Base-by-base conservation (phyloP, 2,113 vertebrate genomes). In the Ammospiza nelsoni region DNA sequence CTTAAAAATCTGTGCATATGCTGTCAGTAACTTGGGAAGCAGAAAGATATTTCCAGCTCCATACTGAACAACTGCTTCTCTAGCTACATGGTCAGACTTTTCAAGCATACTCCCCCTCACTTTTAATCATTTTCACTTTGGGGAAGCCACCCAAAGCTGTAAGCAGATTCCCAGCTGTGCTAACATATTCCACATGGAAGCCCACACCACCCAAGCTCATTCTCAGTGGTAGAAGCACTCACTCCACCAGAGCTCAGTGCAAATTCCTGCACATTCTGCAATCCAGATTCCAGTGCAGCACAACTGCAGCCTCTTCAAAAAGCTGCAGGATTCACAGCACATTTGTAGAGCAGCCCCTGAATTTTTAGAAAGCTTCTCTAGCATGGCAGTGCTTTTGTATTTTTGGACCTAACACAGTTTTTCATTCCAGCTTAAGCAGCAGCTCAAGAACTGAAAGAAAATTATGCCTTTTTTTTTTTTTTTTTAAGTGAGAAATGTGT, bases 381-480 rank as follows among this genome's bases (percentile, higher is more conserved):
- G 74, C 25, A 54, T 1, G 9, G 52, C 82, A 67, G 35, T 12
- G 48, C 59, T 55, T 74, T 29, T 74, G 39, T 15, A 29, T 44
- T 90, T 92, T 87, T 84, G 68, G 61, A 92, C 48, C 48, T 11
- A 86, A 25, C 3, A 10, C 39, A 83, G 35, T 48, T 88, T 81
- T 74, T 48, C 11, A 87, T 94, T 93, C 86, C 52, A 69, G 92
- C 89, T 93, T 41, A 89, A 95, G 57, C 82, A 95, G 78, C 81
- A 78, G 84, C 39, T 71, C 65, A 94, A 89, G 80, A 90, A 54
- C 59, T 73, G 55, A 52, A 90, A 85, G 51, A 94, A 96, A 88
- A 76, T 51, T 37, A 49, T 2, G 1, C n/a, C 0, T 41, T 89
- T 59, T 58, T 87, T 37, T 37, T 84, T 84, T 90, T 62, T 18